Conservation (phyloP, 92 coral and sea anemone genomes). For the Epizoanthus ramosus region DNA sequence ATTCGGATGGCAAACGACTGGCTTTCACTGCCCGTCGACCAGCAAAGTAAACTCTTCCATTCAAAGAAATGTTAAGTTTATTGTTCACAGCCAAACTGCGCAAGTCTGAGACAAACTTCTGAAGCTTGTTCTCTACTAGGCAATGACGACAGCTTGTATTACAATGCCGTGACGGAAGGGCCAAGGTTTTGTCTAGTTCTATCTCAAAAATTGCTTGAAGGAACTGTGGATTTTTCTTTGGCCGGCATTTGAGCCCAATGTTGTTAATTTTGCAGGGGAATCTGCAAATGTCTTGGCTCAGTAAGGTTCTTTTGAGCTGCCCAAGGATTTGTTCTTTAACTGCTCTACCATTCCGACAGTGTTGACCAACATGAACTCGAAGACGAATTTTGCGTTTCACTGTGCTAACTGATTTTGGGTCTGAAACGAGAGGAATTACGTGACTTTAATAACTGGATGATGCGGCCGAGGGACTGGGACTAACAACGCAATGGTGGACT, state of each 20-base stretch:
- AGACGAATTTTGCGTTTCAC: slow-evolving; percentile 75
- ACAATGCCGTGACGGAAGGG: slow-evolving; percentile 69
- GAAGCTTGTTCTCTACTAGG: slow-evolving; percentile 75
- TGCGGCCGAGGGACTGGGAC: neutral
- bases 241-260: slow-evolving; percentile 62
- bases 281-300: slow-evolving; percentile 74
- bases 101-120: slow-evolving; percentile 69
- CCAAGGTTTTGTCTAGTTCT: slow-evolving; percentile 60
- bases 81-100: slow-evolving; percentile 66
- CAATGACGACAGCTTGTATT: slow-evolving; percentile 83
- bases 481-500: neutral
- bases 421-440: slow-evolving; percentile 24
- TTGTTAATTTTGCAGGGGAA: slow-evolving; percentile 82
- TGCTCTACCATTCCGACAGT: slow-evolving; percentile 26
- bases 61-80: slow-evolving; percentile 69
- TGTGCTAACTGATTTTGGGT: slow-evolving; percentile 12
- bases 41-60: slow-evolving; percentile 66
- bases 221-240: slow-evolving; percentile 26
- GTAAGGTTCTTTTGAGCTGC: slow-evolving; percentile 62
- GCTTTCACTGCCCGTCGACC: slow-evolving; percentile 62
- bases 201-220: slow-evolving; percentile 73
- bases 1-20: slow-evolving; percentile 34
- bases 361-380: slow-evolving; percentile 64
- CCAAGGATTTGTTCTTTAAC: slow-evolving; percentile 49
- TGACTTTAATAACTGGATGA: neutral